These are phyloP conservation scores for Stigmatopora nigra DNA, from an alignment of 2,113 vertebrate species.

Conservation along the genomic window DNA sequence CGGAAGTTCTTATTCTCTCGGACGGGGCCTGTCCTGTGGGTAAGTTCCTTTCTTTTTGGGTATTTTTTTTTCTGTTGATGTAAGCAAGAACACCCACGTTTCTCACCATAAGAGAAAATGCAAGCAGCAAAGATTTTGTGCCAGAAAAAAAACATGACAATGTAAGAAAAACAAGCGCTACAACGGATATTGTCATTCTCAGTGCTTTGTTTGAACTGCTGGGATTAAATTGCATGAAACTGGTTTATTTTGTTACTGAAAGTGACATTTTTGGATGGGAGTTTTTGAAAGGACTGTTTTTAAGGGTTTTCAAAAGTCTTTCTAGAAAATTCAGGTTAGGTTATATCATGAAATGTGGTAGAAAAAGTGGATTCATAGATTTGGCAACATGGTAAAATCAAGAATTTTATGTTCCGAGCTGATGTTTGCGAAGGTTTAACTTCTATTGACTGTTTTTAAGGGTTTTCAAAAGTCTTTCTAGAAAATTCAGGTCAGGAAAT, in stretches of 20 bases:
- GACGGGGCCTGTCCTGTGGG: conserved; percentile 91
- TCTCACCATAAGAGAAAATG: not conserved
- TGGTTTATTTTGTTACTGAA: not conserved
- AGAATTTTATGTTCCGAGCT: not conserved
- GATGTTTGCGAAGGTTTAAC: not conserved
- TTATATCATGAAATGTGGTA: not conserved
- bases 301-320: not conserved
- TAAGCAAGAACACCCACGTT: not conserved
- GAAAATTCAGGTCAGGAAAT: not conserved
- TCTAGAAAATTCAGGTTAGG: not conserved
- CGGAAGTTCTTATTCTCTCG: conserved; percentile 85
- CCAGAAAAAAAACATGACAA: not conserved
- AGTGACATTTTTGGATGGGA: not conserved
- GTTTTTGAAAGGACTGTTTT: not conserved
- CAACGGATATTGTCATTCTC: not conserved
- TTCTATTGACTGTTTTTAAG: not conserved
- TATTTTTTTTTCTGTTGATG: not conserved
- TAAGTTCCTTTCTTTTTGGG: conserved; percentile 58
- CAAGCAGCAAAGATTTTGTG: not conserved
- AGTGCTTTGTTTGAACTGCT: not conserved
- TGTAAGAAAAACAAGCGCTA: not conserved
- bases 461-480: not conserved
- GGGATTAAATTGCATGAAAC: not conserved
- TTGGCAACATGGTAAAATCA: not conserved
- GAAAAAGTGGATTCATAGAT: not conserved